Conservation (phyloP, 2,797 vertebrate genomes). For the Erpetoichthys calabaricus region DNA sequence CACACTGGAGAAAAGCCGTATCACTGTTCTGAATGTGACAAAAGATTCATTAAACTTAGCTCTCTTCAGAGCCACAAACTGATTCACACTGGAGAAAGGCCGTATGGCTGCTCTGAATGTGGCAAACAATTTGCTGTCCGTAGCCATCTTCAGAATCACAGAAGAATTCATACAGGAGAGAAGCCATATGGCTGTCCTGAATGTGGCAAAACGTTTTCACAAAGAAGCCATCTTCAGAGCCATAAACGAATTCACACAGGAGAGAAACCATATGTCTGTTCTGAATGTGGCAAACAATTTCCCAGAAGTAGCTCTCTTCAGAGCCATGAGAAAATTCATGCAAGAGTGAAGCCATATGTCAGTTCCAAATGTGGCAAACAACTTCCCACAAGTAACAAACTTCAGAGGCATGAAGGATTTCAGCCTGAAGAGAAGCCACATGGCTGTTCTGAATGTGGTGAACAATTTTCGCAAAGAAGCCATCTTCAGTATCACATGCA, state of each 20-base stretch:
- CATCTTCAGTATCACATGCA: slow-evolving; percentile 18
- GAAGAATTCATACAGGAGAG: slow-evolving; percentile 14
- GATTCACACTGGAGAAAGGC: slow-evolving; percentile 13
- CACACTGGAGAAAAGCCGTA: too few species aligned
- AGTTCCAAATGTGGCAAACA: slow-evolving; percentile 29
- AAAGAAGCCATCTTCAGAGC: slow-evolving; percentile 15
- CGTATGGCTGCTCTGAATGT: slow-evolving; percentile 15
- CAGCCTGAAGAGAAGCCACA: slow-evolving; percentile 26
- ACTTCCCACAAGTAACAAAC: slow-evolving; percentile 33
- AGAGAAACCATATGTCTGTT: slow-evolving; percentile 30
- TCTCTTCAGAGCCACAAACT: slow-evolving; percentile 3
- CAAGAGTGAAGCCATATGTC: slow-evolving; percentile 32
- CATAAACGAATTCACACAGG: slow-evolving; percentile 9
- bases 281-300: slow-evolving; percentile 31
- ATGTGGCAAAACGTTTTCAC: slow-evolving; percentile 28
- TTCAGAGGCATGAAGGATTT: slow-evolving; percentile 30
- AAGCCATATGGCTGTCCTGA: slow-evolving; percentile 29
- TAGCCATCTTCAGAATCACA: slow-evolving; percentile 15
- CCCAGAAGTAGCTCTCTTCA: slow-evolving; percentile 29
- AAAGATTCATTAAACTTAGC: too few species aligned
- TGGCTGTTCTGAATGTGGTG: slow-evolving; percentile 21
- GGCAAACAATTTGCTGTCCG: slow-evolving; percentile 15
- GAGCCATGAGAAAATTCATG: slow-evolving; percentile 34
- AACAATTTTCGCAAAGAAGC: slow-evolving; percentile 22
- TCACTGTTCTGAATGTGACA: too few species aligned